phyloP scores from a whole-genome alignment of 2,888 invertebrate species.

The Tachystola acroxantha region DNA sequence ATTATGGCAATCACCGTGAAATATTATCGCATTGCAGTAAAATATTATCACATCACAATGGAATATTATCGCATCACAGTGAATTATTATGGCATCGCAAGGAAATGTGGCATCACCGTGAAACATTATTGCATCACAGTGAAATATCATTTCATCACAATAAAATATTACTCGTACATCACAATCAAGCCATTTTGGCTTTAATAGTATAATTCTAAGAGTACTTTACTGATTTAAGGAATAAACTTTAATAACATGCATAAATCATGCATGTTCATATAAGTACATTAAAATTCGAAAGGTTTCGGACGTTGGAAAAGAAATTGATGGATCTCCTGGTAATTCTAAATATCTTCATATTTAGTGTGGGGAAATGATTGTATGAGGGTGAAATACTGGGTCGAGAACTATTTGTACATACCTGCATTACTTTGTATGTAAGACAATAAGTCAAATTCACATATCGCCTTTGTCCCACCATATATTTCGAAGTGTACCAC shows the following conservation, averaged over 20 bases:
- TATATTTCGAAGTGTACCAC: conserved; percentile 39
- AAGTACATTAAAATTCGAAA: neutral
- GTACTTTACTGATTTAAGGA: conserved; percentile 48
- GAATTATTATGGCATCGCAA: too few species aligned
- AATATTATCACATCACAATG: too few species aligned
- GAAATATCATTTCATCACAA: neutral
- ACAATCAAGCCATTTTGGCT: conserved; percentile 12
- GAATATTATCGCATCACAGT: too few species aligned
- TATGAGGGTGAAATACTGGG: conserved; percentile 61
- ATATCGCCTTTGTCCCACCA: conserved; percentile 68
- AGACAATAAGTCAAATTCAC: conserved; percentile 70
- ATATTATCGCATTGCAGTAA: too few species aligned
- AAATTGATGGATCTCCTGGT: conserved; percentile 50
- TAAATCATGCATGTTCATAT: too few species aligned
- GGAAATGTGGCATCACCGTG: too few species aligned
- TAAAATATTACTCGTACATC: neutral
- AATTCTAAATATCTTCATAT: conserved; percentile 33
- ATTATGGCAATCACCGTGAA: too few species aligned
- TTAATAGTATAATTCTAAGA: conserved; percentile 56
- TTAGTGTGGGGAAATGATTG: conserved; percentile 33
- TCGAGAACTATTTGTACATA: conserved; percentile 60
- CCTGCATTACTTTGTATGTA: conserved; percentile 53
- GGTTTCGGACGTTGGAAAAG: conserved; percentile 17
- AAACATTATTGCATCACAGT: too few species aligned
- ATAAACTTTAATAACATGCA: conserved; percentile 16